Conservation (phyloP, 2,113 vertebrate species). For the Nymphicus hollandicus region DNA sequence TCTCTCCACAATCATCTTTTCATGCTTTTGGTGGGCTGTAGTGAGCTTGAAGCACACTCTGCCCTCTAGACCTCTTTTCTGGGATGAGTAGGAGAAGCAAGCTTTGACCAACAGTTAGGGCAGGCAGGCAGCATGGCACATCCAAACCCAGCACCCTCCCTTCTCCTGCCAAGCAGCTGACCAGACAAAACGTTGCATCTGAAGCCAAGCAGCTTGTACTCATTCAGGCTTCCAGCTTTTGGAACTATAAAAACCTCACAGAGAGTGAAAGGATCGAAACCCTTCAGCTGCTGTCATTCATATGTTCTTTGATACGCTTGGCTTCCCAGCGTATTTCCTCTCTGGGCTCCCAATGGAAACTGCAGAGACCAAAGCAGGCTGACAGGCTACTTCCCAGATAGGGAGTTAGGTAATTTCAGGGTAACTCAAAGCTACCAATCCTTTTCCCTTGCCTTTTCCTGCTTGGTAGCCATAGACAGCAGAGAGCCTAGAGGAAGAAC, state of each 20-base stretch:
- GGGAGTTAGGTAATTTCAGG: not conserved
- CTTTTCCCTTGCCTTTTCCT: not conserved
- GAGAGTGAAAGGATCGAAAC: not conserved
- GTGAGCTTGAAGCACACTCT: not conserved
- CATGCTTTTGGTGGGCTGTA: not conserved
- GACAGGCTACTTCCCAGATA: not conserved
- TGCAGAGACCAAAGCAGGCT: not conserved
- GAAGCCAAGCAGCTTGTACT: not conserved
- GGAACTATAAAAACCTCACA: not conserved
- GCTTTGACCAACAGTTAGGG: accelerated
- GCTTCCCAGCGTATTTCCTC: not conserved
- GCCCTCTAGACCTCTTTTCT: not conserved
- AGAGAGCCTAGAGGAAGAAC: not conserved
- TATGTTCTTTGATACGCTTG: accelerated
- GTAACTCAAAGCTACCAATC: not conserved
- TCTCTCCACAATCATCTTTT: not conserved
- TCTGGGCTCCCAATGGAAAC: not conserved
- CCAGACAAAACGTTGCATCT: not conserved
- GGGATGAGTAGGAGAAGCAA: not conserved
- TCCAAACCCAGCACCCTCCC: not conserved
- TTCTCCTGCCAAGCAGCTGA: not conserved
- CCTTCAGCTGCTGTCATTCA: not conserved
- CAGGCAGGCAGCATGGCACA: not conserved
- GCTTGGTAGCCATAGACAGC: not conserved
- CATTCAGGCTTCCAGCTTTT: not conserved